Evolutionary conservation across 2,888 invertebrate genomes (phyloP).

Genomic region (Ganaspis brasiliensis): DNA sequence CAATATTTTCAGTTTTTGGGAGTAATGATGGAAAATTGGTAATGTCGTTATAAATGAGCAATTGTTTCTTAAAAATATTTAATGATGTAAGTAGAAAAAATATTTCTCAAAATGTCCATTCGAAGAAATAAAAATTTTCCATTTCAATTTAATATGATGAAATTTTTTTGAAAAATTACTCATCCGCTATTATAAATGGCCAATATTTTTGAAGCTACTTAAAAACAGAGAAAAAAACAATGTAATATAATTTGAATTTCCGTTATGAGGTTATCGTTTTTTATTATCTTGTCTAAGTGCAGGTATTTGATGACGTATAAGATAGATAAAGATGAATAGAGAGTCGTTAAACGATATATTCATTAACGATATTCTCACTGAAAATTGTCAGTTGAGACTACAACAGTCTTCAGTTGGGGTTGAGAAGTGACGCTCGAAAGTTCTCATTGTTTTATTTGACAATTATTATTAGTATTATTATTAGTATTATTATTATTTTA

Average conservation of each 20-base stretch:
- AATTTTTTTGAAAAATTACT: background rate
- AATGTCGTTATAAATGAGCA: background rate
- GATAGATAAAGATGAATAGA: background rate
- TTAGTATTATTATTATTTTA: background rate
- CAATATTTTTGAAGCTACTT: background rate
- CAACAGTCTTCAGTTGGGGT: background rate
- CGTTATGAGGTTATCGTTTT: conserved; percentile 8
- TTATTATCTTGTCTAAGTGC: conserved; percentile 1
- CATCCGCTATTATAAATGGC: background rate
- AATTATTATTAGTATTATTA: too few relatives aligned
- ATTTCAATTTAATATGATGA: background rate
- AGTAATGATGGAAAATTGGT: too few relatives aligned
- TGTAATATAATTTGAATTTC: background rate
- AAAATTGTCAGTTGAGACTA: background rate
- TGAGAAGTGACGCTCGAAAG: conserved; percentile 5
- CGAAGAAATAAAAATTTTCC: too few relatives aligned
- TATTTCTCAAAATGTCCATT: conserved; percentile 4
- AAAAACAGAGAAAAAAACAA: background rate
- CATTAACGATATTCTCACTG: background rate
- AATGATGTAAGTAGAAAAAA: background rate
- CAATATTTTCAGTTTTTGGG: too few relatives aligned
- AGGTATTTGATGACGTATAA: background rate
- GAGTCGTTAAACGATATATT: background rate
- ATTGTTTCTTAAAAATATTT: background rate
- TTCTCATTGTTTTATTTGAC: too few relatives aligned